Percentiles rank a stretch among this genome's conserved stretches.
Conservation (phyloP, 2,888 invertebrate species). For the Campaea margaritaria region DNA sequence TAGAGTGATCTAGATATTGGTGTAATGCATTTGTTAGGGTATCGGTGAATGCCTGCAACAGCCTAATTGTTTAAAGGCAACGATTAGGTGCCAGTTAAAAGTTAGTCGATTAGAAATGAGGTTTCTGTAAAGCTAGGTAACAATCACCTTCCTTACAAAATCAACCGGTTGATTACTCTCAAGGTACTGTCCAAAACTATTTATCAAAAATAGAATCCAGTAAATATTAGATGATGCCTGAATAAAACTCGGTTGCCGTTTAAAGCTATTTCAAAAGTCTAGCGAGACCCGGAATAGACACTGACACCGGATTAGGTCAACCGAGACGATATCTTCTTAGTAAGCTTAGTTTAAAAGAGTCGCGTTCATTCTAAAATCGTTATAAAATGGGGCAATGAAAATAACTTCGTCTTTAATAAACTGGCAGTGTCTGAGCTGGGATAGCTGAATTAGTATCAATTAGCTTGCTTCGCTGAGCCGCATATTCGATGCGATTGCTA, state of each 20-base stretch:
- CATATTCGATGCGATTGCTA: conserved; percentile 13
- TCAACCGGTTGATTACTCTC: too few relatives aligned
- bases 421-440: conserved; percentile 49
- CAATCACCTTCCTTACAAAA: too few relatives aligned
- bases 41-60: conserved; percentile 1
- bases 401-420: conserved; percentile 61
- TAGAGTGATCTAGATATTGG: conserved; percentile 3
- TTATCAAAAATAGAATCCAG: too few relatives aligned
- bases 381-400: conserved; percentile 61
- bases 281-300: conserved; percentile 12
- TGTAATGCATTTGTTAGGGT: conserved; percentile 9
- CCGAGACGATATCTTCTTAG: conserved; percentile 31
- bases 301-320: conserved; percentile 39
- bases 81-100: neutral
- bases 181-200: too few relatives aligned
- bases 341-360: conserved; percentile 42
- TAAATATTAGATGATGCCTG: too few relatives aligned
- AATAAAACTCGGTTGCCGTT: neutral
- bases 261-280: neutral
- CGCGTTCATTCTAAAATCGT: conserved; percentile 50
- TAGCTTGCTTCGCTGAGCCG: conserved; percentile 40
- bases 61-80: neutral
- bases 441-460: conserved; percentile 55
- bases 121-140: too few relatives aligned
- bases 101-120: neutral